These are phyloP conservation scores for Gymnocephalus cernua DNA, from an alignment of 2,113 vertebrate genomes.

Conservation along the genomic window DNA sequence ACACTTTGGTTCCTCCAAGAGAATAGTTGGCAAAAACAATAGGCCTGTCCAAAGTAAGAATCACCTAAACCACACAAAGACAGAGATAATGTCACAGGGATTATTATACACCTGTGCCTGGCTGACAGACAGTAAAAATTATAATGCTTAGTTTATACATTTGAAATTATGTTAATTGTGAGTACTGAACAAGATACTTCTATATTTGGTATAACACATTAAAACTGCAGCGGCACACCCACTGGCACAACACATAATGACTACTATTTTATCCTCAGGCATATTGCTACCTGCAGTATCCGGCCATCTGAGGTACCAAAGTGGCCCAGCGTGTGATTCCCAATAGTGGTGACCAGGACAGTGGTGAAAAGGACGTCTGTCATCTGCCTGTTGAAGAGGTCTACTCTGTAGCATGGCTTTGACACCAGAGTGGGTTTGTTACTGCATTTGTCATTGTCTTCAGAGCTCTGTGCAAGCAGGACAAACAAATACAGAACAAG, in stretches of 20 bases:
- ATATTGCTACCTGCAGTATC: slow-evolving; percentile 88
- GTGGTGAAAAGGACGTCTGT: slow-evolving; percentile 87
- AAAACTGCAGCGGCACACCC: background rate
- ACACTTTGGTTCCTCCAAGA: slow-evolving; percentile 83
- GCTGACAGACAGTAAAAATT: background rate
- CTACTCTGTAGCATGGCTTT: slow-evolving; percentile 82
- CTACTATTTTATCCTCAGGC: background rate
- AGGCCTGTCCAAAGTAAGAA: slow-evolving; percentile 84
- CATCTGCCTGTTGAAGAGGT: slow-evolving; percentile 90
- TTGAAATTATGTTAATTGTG: background rate
- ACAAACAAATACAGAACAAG: slow-evolving; percentile 20
- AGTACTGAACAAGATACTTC: background rate
- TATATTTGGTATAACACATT: slow-evolving; percentile 4
- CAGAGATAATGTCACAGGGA: slow-evolving; percentile 10
- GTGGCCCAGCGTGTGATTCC: slow-evolving; percentile 88
- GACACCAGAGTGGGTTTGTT: slow-evolving; percentile 88
- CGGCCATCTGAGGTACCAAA: slow-evolving; percentile 91
- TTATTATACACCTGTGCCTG: background rate
- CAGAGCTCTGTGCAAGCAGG: slow-evolving; percentile 67
- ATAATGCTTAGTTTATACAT: background rate
- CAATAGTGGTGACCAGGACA: slow-evolving; percentile 85
- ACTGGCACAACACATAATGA: background rate
- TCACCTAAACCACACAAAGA: slow-evolving; percentile 84
- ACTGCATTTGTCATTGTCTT: slow-evolving; percentile 81
- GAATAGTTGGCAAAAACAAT: slow-evolving; percentile 92